These are phyloP conservation scores for Trichomycterus rosablanca DNA, from an alignment of 2,113 vertebrate genomes.

Conservation along the genomic window DNA sequence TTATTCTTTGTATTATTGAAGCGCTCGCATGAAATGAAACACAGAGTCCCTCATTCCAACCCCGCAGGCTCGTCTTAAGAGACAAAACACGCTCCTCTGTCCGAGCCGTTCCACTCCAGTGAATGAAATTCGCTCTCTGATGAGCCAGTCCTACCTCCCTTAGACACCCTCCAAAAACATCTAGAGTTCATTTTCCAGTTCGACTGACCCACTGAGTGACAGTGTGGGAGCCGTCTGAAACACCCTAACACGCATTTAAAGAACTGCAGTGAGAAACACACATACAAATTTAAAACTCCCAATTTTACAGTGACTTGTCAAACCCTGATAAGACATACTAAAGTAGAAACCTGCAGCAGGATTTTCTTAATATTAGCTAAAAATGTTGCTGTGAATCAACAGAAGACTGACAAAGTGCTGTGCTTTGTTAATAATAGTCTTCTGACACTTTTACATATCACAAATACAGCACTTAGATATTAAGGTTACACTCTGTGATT, in stretches of 20 bases:
- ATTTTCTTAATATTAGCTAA: not conserved
- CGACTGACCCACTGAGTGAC: constrained; percentile 27
- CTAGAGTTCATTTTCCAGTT: constrained; percentile 36
- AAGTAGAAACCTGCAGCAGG: not conserved
- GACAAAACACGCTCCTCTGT: constrained; percentile 38
- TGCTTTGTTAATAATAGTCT: not conserved
- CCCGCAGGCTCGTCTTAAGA: constrained; percentile 13
- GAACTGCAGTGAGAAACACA: not conserved
- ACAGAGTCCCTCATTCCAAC: constrained; percentile 37
- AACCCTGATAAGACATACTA: not conserved
- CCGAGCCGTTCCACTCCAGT: constrained; percentile 37
- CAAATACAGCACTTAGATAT: not conserved
- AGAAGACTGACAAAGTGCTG: not conserved
- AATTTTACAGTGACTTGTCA: constrained; percentile 23
- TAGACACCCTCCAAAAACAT: constrained; percentile 25
- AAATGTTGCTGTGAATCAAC: not conserved
- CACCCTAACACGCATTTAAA: not conserved
- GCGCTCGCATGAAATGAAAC: constrained; percentile 38
- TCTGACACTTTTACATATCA: not conserved
- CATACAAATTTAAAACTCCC: not conserved
- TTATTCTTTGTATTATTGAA: constrained; percentile 35
- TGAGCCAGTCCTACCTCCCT: constrained; percentile 31
- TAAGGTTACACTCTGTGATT: too few relatives aligned
- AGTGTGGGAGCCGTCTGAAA: constrained; percentile 17
- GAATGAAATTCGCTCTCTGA: constrained; percentile 31